Base-by-base conservation (phyloP, 2,888 invertebrate genomes). In the Monochamus alternatus region DNA sequence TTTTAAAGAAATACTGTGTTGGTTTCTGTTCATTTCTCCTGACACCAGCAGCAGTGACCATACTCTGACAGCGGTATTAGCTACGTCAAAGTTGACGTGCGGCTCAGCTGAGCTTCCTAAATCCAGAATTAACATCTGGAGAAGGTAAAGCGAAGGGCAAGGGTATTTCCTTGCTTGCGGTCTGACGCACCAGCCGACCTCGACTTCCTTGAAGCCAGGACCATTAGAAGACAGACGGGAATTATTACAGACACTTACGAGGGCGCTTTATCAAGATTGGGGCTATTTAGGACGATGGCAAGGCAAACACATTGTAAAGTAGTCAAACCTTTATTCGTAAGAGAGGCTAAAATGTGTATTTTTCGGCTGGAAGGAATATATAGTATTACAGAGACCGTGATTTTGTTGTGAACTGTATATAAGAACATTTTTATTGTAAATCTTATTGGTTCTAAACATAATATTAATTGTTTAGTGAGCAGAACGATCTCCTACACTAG, bases 101-200 rank as follows among this genome's bases (percentile, higher is more conserved):
- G 55, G 22, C 14, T 8, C 14, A 5, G 7, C n/a, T 22, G 55
- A 22, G 7, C 55, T 5, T 30, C 44, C 44, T 8, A 60, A 12
- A 38, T 60, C 55, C 44, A 60, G 59, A 60, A 47, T 60, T 69
- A 69, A 69, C 60, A 60, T 60, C 60, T 47, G 22, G 47, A n/a
- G 55, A 7, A 55, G 55, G 38, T 38, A 38, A 22, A 14, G 55
- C 14, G 55, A 47, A 47, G 47, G n/a, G 55, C 10, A 60, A 47
- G 44, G 60, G 43, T 43, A 69, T 60, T 44, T 47, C 60, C 59
- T 69, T 55, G 69, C 59, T 69, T 55, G 69, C 60, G 69, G 69
- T 69, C 47, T 69, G 60, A 69, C 69, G 44, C 69, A 68, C 58
- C 43, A 68, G 60, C n/a, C 60, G 60, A 47, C 60, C 69, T 51